Evolutionary conservation across 2,113 vertebrate species (phyloP).

Genomic region (Piprites chloris): DNA sequence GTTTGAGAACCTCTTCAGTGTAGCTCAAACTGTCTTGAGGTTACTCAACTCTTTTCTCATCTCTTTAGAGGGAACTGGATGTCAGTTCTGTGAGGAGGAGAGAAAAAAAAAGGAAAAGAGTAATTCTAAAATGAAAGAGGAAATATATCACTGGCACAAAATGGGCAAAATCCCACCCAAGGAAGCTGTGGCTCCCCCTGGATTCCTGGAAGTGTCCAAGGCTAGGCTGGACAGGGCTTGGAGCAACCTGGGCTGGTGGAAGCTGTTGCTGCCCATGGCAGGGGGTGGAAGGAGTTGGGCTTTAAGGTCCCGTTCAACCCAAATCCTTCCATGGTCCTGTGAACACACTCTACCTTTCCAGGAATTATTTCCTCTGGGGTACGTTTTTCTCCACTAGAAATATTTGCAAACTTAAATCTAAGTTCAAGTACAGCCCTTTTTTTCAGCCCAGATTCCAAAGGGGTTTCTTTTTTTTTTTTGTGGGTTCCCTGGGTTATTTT

Average conservation of each 20-base stretch:
- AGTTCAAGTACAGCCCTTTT: neutral
- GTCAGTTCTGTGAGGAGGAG: neutral
- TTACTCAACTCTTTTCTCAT: neutral
- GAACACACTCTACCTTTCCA: neutral
- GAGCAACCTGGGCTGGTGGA: neutral
- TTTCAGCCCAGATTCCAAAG: neutral
- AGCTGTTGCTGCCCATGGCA: neutral
- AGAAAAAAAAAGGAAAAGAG: neutral
- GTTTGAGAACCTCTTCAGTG: neutral
- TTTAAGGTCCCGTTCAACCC: neutral
- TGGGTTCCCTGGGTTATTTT: neutral
- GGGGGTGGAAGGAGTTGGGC: fast-evolving
- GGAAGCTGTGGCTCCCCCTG: too few relatives aligned
- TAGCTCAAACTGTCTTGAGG: neutral
- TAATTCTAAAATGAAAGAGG: neutral
- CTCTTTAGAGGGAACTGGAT: neutral
- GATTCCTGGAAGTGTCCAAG: neutral
- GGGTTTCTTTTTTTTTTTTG: neutral
- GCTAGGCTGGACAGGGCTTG: neutral
- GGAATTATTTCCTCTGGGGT: neutral
- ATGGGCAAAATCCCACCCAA: neutral
- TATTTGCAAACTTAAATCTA: neutral
- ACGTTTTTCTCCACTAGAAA: neutral
- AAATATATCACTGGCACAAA: neutral
- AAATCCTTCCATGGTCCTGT: neutral